phyloP scores from a whole-genome alignment of 2,113 vertebrate species.

The Eira barbara region DNA sequence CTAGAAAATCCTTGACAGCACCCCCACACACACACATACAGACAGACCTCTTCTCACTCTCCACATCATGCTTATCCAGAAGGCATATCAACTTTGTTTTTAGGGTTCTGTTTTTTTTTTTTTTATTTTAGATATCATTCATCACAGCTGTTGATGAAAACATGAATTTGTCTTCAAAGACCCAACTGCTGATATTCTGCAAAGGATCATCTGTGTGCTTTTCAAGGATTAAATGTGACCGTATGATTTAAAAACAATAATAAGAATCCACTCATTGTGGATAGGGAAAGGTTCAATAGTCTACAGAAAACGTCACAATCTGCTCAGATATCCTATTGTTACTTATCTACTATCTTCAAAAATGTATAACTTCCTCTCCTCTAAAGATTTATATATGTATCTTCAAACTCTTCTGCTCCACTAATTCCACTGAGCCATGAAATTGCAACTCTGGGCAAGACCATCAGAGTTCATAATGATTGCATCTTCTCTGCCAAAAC shows the following conservation, averaged over 20 bases:
- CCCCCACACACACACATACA: neutral
- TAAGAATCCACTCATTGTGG: neutral
- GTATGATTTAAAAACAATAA: neutral
- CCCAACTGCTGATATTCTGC: neutral
- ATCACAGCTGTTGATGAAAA: neutral
- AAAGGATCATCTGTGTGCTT: neutral
- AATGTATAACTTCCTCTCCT: neutral
- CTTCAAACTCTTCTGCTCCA: neutral
- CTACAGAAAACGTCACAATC: constrained; percentile 37
- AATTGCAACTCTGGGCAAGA: neutral
- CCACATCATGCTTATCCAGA: neutral
- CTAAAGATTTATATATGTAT: neutral
- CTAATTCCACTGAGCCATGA: neutral
- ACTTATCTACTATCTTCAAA: neutral
- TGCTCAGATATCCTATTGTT: neutral
- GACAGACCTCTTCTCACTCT: neutral
- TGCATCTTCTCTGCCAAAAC: neutral
- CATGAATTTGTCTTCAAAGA: neutral
- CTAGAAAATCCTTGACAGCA: neutral
- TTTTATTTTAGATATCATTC: neutral
- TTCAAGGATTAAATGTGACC: neutral
- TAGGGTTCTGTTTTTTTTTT: neutral
- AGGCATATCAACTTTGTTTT: neutral
- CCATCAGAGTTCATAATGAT: neutral
- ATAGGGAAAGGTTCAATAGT: constrained; percentile 12